Base-by-base conservation (phyloP, 2,797 vertebrate genomes). In the Eospalax fontanierii region DNA sequence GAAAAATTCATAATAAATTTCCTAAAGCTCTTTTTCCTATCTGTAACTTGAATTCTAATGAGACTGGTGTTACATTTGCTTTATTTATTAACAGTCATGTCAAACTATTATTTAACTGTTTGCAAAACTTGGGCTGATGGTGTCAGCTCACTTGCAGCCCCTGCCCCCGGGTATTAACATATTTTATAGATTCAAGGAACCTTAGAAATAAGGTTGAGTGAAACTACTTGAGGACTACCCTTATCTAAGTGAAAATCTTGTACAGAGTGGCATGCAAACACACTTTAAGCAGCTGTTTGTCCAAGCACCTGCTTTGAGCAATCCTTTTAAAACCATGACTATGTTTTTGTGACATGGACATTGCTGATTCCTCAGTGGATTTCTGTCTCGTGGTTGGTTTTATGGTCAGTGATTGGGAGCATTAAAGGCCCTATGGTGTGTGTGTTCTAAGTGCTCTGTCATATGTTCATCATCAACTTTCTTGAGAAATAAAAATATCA, bases 401-500 rank as follows among this genome's bases (percentile, higher is more conserved):
- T 68, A 6, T 11, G 9, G 26, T 65, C 26, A 28, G 22, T 54
- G 40, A 78, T n/a, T 1, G 40, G 26, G 35, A 30, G 43, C 12
- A n/a, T 26, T n/a, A 50, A 87, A 18, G 59, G 21, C 15, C 35
- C 54, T 8, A 0, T 30, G 11, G 35, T 89, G 15, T 40, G 80
- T 11, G 22, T 75, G 24, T 10, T 18, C 15, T 40, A 38, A 50
- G 6, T 78, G 79, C 33, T 82, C 70, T 75, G 57, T 70, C 54
- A 59, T n/a, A 40, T 28, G 19, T 21, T 95, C 35, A 43, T 26
- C 33, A 61, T 50, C 68, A 87, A 85, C 50, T 82, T 90, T 75
- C 40, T 91, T 90, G 38, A 87, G 94, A 89, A 87, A 75, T 12
- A 89, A 46, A 38, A 82, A 88, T 92, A 38, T 50, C 57, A 54